A percentile compares a stretch with the other conserved stretches of the same genome.
phyloP scores from a whole-genome alignment of 2,888 invertebrate species.

The Orthosia gracilis region DNA sequence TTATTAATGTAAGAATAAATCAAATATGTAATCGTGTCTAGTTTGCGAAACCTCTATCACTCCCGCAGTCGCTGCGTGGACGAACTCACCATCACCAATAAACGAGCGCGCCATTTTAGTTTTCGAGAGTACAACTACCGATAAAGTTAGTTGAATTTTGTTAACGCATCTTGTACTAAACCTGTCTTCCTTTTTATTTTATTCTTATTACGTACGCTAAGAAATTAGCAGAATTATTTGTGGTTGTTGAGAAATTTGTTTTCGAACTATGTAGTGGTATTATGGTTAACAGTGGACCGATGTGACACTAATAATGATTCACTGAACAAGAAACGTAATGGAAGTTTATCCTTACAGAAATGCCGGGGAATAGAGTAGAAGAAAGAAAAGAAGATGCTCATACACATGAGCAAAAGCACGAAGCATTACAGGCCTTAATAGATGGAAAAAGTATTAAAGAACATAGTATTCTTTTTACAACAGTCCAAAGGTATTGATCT shows the following conservation, averaged over 20 bases:
- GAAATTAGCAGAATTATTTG: neutral
- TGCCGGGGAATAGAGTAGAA: neutral
- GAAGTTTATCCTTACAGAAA: neutral
- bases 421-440: neutral
- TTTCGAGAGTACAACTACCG: neutral
- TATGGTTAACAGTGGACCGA: neutral
- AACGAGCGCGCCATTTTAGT: neutral
- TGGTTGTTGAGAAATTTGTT: neutral
- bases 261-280: neutral
- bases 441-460: neutral
- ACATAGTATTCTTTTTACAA: neutral
- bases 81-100: too few species aligned
- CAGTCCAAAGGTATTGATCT: neutral
- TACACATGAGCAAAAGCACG: too few species aligned
- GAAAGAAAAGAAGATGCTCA: neutral
- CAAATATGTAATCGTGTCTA: neutral
- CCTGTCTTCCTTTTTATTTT: neutral
- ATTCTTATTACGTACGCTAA: neutral
- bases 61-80: too few species aligned
- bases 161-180: neutral
- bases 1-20: neutral
- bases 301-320: neutral
- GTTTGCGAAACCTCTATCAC: neutral
- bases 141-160: conserved; percentile 8
- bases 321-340: neutral